phyloP scores from a whole-genome alignment of 2,888 invertebrate genomes.

The Drosophila quasianomalipes region DNA sequence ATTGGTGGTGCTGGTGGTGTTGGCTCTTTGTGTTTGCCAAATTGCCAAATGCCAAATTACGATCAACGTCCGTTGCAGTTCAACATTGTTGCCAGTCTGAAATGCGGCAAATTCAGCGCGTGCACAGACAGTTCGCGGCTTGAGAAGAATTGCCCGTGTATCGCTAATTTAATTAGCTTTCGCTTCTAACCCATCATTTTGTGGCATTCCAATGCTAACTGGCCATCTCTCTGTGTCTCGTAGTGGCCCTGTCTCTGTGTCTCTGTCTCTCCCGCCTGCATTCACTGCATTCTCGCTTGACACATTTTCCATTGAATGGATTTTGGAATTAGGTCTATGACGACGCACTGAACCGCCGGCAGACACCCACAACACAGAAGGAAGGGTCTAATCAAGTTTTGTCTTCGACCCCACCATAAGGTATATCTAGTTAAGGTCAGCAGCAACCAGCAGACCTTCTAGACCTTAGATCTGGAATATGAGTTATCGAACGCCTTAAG shows the following conservation, averaged over 20 bases:
- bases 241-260: slow-evolving; percentile 27
- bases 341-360: slow-evolving; percentile 24
- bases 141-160: slow-evolving; percentile 27
- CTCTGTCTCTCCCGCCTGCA: not conserved
- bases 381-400: slow-evolving; percentile 15
- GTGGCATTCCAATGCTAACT: slow-evolving; percentile 52
- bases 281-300: slow-evolving; percentile 39
- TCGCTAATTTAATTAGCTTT: slow-evolving; percentile 56
- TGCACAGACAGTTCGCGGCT: slow-evolving; percentile 20
- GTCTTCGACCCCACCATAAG: not conserved
- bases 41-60: slow-evolving; percentile 10
- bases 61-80: slow-evolving; percentile 67
- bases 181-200: slow-evolving; percentile 26
- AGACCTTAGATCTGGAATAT: not conserved
- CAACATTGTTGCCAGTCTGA: slow-evolving; percentile 66
- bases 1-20: slow-evolving; percentile 7
- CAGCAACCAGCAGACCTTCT: not conserved
- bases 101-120: slow-evolving; percentile 14
- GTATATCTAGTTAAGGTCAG: not conserved
- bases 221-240: slow-evolving; percentile 23
- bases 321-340: slow-evolving; percentile 71
- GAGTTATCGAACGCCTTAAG: not conserved
- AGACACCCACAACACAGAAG: not conserved
- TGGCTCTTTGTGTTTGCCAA: not conserved
- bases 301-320: slow-evolving; percentile 57